A percentile compares a stretch with the other conserved stretches of the same genome.
Conservation (phyloP, 1,140 invertebrate species). For the Pseudoatta argentina region DNA sequence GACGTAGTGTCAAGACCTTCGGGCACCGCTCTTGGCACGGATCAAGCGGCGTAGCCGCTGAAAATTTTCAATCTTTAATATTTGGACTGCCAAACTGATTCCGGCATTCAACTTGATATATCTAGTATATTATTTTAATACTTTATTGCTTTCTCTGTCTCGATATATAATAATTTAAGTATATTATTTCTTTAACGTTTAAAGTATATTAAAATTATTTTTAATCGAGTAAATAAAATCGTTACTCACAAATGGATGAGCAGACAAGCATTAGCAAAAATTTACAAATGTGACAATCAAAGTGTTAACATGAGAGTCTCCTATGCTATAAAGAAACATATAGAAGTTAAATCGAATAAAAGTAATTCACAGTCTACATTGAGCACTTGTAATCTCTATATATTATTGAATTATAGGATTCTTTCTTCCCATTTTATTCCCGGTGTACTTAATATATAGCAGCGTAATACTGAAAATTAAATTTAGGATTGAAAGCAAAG, state of each 20-base stretch:
- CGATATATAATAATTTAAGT: too few relatives aligned
- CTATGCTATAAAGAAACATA: not conserved
- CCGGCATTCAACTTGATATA: too few relatives aligned
- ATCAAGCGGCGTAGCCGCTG: not conserved
- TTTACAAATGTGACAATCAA: too few relatives aligned
- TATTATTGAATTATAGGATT: not conserved
- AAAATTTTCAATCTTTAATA: conserved; percentile 44
- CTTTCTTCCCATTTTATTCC: not conserved
- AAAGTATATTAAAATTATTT: too few relatives aligned
- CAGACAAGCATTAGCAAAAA: too few relatives aligned
- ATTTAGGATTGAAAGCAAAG: not conserved
- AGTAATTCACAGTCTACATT: not conserved
- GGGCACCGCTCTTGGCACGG: conserved; percentile 46
- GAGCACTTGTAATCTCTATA: not conserved
- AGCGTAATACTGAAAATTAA: not conserved
- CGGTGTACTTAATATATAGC: not conserved
- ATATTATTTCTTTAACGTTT: too few relatives aligned
- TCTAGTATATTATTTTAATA: too few relatives aligned
- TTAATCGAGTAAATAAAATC: too few relatives aligned
- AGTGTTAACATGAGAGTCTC: not conserved
- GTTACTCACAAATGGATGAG: too few relatives aligned
- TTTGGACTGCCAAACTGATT: too few relatives aligned
- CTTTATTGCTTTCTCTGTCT: too few relatives aligned
- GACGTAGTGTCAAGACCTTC: conserved; percentile 60
- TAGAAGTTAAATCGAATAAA: not conserved